Evolutionary conservation across 2,888 invertebrate species (phyloP), one percentile per base, ranked within the genome.

Genomic region (Coelogynopora nodosa): DNA sequence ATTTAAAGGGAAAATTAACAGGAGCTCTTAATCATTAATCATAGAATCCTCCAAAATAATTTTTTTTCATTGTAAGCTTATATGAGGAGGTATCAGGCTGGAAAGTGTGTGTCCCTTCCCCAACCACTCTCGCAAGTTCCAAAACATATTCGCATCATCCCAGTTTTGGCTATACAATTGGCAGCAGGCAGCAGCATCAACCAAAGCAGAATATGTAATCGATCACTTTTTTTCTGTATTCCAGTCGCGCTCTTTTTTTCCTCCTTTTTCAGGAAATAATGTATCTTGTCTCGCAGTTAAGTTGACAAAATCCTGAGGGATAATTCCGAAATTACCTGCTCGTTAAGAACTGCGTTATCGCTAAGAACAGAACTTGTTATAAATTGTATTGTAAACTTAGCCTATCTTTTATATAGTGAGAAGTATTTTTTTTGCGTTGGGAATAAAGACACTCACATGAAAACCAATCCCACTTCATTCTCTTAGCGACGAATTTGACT

Each of bases 311-410:
- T 23, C 74, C 74, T 23, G 74, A 23, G 74, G 74, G 74, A 74
- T 74, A 74, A 74, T 10, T 74, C 18, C 18, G 74, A 74, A 74
- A 74, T 74, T 74, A 74, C 74, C 74, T 74, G 74, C 74, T 74
- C 74, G 74, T 74, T 74, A 74, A 26, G 27, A 10, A 26, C 5
- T 5, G 23, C 74, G 23, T 74, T 74, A 74, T 74, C 74, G 27
- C 74, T 23, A 23, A 23, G 23, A 74, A 74, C 74, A 74, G 74
- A 74, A 74, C 74, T 74, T 74, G 74, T 74, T 74, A 74, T 49
- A 18, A 49, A 18, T 18, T 49, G 49, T 49, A 49, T 18, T 49
- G 5, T 49, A 49, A n/a, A n/a, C n/a, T n/a, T n/a, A n/a, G n/a
- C n/a, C n/a, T n/a, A n/a, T n/a, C n/a, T n/a, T n/a, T n/a, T n/a